Evolutionary conservation across 2,113 vertebrate species (phyloP).

Genomic region (Hemiprocne comata): DNA sequence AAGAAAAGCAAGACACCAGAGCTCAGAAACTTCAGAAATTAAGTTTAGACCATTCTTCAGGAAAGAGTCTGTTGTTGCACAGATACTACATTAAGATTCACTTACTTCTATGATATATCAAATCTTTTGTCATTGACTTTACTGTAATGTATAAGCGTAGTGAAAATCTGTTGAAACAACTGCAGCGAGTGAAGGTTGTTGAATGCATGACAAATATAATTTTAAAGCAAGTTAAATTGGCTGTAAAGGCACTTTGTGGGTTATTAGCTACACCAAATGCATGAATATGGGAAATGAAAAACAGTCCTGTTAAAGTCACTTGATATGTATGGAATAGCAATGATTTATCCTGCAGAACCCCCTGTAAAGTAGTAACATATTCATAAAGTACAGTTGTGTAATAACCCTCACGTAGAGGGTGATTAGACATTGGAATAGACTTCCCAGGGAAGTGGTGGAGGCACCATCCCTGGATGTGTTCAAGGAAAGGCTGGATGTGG

Average conservation of each 20-base stretch:
- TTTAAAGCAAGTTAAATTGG: background rate
- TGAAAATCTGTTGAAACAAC: background rate
- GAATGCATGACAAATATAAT: background rate
- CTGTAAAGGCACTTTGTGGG: background rate
- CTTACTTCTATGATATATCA: background rate
- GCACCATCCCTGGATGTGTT: too few species aligned
- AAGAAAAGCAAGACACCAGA: background rate
- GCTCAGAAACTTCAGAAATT: background rate
- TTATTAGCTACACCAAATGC: background rate
- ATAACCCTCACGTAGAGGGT: too few species aligned
- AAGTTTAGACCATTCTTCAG: background rate
- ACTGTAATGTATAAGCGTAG: background rate
- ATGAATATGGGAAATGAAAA: background rate
- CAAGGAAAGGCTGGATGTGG: too few species aligned
- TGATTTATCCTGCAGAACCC: background rate
- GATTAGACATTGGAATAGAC: too few species aligned
- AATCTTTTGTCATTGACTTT: background rate
- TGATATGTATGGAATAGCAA: constrained; percentile 7
- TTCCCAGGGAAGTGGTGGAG: too few species aligned
- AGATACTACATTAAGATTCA: background rate
- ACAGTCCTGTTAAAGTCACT: background rate
- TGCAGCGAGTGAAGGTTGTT: background rate
- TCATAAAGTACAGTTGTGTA: background rate
- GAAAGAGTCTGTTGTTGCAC: background rate
- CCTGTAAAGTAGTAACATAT: background rate